These are phyloP conservation scores for Agelas oroides DNA, from an alignment of 37 sponge, comb jelly and placozoan species.

Conservation along the genomic window DNA sequence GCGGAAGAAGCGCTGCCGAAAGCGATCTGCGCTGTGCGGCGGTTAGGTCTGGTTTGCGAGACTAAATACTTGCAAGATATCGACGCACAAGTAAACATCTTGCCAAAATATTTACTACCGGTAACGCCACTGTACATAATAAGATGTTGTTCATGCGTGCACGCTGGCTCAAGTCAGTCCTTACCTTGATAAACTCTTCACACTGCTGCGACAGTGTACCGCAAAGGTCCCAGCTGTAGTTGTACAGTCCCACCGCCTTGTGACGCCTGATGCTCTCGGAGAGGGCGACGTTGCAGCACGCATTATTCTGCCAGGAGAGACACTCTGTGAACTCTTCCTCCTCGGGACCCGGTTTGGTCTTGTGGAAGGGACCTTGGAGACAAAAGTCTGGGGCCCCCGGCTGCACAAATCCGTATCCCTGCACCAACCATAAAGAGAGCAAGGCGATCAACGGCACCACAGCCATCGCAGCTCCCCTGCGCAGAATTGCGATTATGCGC, in stretches of 20 bases:
- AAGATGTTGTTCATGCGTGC: too few species aligned
- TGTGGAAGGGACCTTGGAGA: constrained; percentile 60
- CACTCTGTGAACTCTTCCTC: constrained; percentile 44
- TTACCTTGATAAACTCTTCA: constrained; percentile 35
- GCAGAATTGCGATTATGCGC: too few species aligned
- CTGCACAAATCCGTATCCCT: not conserved
- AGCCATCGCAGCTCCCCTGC: too few species aligned
- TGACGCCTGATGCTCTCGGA: constrained; percentile 4
- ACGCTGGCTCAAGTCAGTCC: not conserved
- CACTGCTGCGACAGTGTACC: constrained; percentile 9
- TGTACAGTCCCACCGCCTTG: constrained; percentile 30
- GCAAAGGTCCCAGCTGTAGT: constrained; percentile 36
- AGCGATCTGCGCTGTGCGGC: too few species aligned
- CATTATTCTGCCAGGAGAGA: constrained; percentile 43
- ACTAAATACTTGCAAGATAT: too few species aligned
- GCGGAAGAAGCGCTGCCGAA: too few species aligned
- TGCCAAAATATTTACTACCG: too few species aligned
- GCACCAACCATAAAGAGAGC: not conserved
- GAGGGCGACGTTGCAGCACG: constrained; percentile 60
- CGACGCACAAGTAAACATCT: too few species aligned
- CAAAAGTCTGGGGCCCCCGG: constrained; percentile 30
- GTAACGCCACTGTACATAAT: too few species aligned
- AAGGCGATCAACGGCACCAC: too few species aligned
- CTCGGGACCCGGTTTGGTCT: constrained; percentile 43
- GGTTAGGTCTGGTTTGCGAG: too few species aligned